A percentile compares a stretch with the other conserved stretches of the same genome.
Evolutionary conservation across 2,113 vertebrate species (phyloP).

Genomic region (Proteles cristata): DNA sequence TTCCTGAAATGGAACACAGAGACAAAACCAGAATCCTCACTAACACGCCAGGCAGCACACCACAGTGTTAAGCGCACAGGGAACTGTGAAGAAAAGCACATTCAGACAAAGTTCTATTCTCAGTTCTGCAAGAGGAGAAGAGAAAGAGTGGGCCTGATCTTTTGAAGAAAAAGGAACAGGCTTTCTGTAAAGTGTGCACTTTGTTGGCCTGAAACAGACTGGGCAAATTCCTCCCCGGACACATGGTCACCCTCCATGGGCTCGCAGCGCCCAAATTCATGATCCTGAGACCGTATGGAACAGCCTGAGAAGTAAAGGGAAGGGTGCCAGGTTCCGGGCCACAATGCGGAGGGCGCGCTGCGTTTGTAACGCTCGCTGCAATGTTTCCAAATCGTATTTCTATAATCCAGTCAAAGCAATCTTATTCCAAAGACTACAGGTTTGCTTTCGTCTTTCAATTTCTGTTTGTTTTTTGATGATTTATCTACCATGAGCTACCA

Average conservation of each 20-base stretch:
- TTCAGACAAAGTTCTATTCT: background rate
- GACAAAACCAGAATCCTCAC: background rate
- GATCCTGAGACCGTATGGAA: background rate
- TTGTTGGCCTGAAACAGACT: background rate
- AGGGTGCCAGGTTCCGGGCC: background rate
- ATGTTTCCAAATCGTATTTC: background rate
- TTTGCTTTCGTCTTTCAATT: background rate
- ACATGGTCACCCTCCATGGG: background rate
- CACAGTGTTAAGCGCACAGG: background rate
- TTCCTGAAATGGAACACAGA: background rate
- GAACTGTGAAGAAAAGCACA: background rate
- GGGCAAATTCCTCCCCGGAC: background rate
- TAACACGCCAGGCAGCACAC: background rate
- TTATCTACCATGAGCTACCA: background rate
- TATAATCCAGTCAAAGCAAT: background rate
- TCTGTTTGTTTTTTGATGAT: background rate
- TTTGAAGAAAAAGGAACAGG: background rate
- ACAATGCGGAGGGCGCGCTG: background rate
- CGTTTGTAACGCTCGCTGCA: background rate
- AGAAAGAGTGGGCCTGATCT: background rate
- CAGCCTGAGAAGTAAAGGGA: background rate
- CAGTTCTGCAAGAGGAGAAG: background rate
- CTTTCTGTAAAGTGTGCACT: background rate
- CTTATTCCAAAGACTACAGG: background rate
- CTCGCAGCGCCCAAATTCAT: background rate